phyloP scores from a whole-genome alignment of 2,888 invertebrate genomes.

The Nemurella pictetii region DNA sequence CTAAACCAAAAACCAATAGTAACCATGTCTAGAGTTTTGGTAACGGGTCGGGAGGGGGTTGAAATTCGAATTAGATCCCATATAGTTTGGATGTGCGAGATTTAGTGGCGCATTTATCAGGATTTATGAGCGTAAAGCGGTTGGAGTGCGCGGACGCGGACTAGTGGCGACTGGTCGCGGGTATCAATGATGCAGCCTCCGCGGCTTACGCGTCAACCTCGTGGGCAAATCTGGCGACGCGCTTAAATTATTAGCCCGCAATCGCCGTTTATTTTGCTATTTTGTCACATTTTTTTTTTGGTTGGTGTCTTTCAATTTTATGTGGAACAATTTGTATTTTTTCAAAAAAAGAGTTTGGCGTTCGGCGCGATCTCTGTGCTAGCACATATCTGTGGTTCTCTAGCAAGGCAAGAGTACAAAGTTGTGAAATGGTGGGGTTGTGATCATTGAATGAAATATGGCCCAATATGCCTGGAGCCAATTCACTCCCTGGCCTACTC shows the following conservation, averaged over 20 bases:
- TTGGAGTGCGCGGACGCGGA: too few relatives aligned
- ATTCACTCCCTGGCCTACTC: background rate
- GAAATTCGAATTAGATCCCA: constrained; percentile 31
- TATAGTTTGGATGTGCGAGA: constrained; percentile 26
- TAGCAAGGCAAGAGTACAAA: background rate
- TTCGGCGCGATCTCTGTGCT: background rate
- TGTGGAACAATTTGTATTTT: background rate
- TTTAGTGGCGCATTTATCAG: constrained; percentile 29
- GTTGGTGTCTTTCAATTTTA: background rate
- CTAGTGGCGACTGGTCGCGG: background rate
- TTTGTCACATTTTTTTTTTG: background rate
- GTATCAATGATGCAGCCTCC: constrained; percentile 18
- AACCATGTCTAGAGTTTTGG: constrained; percentile 9
- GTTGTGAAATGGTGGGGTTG: background rate
- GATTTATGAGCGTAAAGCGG: constrained; percentile 21
- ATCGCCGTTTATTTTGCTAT: background rate
- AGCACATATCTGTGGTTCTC: background rate
- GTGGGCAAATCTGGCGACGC: background rate
- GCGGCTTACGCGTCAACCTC: background rate
- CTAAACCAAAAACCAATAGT: constrained; percentile 9
- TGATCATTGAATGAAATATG: background rate
- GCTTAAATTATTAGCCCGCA: background rate
- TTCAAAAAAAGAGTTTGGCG: background rate
- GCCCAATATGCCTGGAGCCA: constrained; percentile 2
- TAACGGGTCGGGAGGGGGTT: background rate